Base-by-base conservation (phyloP, 2,888 invertebrate genomes). In the Platycnemis pennipes region DNA sequence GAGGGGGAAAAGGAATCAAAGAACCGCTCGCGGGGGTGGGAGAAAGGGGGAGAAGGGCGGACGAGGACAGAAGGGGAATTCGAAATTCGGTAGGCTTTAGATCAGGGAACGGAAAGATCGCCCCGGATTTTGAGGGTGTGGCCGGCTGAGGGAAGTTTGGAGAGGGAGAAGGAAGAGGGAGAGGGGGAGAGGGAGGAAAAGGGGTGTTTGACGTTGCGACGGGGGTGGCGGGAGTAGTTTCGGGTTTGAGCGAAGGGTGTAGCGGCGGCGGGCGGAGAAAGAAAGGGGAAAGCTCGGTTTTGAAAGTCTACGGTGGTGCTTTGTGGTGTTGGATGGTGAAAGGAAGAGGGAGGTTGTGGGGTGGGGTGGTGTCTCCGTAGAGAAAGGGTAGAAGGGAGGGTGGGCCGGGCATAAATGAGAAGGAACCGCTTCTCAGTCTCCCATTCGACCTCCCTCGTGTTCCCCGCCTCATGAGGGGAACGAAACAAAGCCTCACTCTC, bases 1-100 rank as follows among this genome's bases (percentile, higher is more conserved):
- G 37, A 37, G 53, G 56, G 53, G 53, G 42, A 63, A n/a, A 42
- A 37, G 22, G 89, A 89, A 89, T 56, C 89, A 89, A 56, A 56
- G 56, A n/a, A 8, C 49, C 13, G 11, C 49, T 11, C 19, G 63
- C n/a, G 5, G 8, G 26, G 26, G 2, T 3, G 63, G 19, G 26
- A 56, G 37, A 56, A 44, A 16, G 13, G 86, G 86, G 85, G 37
- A 85, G 85, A 22, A 11, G 85, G 44, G n/a, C 8, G 46, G 53
- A 16, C 31, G 88, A 89, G 42, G 89, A 89, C 89, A 56, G 89
- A 56, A 89, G 89, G 89, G 56, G 89, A 89, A 89, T 89, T 89
- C 56, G 89, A 56, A 89, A 89, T 89, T 89, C 89, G 89, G 56
- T 56, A 42, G 89, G 89, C 89, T 89, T 56, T 56, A 56, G 89